Evolutionary conservation across 2,888 invertebrate species (phyloP).

Genomic region (Spodoptera picta): DNA sequence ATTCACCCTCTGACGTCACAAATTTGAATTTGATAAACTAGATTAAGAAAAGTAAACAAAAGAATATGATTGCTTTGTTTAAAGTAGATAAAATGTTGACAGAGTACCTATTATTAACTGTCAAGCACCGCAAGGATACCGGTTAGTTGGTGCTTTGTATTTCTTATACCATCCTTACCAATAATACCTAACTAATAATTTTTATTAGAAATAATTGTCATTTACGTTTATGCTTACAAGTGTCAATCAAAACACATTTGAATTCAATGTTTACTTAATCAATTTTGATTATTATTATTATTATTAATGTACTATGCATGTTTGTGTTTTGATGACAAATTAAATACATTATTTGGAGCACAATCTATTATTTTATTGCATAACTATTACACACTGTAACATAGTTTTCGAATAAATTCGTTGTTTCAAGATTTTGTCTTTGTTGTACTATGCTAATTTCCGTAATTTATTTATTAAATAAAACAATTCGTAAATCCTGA

Average conservation of each 20-base stretch:
- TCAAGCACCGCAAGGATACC: too few relatives aligned
- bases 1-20: constrained; percentile 1
- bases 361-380: constrained; percentile 49
- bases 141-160: not conserved
- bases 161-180: too few relatives aligned
- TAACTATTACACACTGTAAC: constrained; percentile 47
- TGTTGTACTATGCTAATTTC: not conserved
- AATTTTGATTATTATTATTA: constrained; percentile 19
- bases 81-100: constrained; percentile 45
- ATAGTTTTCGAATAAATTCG: constrained; percentile 54
- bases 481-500: too few relatives aligned
- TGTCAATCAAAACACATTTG: constrained; percentile 30
- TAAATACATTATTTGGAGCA: constrained; percentile 37
- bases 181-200: not conserved
- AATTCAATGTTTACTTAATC: constrained; percentile 11
- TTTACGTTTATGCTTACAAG: constrained; percentile 23
- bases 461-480: too few relatives aligned
- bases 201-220: too few relatives aligned
- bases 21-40: constrained; percentile 1
- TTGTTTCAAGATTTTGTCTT: constrained; percentile 36
- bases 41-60: constrained; percentile 4
- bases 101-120: too few relatives aligned
- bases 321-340: constrained; percentile 21
- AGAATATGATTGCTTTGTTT: constrained; percentile 15
- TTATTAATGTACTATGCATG: constrained; percentile 15